These are phyloP conservation scores for Sclerurus mexicanus DNA, from an alignment of 2,113 vertebrate genomes.

Conservation along the genomic window DNA sequence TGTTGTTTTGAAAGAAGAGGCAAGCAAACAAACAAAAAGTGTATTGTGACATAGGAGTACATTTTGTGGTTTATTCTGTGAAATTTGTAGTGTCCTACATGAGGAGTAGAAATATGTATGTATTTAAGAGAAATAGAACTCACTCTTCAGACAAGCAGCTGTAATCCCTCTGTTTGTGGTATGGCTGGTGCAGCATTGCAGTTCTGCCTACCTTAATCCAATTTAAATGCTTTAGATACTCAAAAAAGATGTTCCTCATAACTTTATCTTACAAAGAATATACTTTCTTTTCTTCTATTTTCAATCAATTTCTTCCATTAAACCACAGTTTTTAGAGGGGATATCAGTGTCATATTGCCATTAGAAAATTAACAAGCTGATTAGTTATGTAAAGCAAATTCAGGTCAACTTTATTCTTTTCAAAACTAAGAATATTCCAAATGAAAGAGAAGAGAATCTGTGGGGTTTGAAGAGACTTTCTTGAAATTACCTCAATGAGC, in stretches of 20 bases:
- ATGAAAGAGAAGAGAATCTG: not conserved
- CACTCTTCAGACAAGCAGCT: not conserved
- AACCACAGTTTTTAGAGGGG: not conserved
- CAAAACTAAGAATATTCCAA: not conserved
- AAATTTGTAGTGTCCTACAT: not conserved
- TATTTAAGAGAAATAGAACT: not conserved
- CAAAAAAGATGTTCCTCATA: not conserved
- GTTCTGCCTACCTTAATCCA: not conserved
- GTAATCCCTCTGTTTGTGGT: not conserved
- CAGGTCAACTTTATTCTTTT: not conserved
- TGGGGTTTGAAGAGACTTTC: not conserved
- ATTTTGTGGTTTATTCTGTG: not conserved
- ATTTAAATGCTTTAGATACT: not conserved
- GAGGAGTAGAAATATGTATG: not conserved
- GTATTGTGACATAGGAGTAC: not conserved
- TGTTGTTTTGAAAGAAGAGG: not conserved
- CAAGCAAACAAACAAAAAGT: not conserved
- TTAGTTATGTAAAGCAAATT: not conserved
- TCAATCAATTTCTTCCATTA: not conserved
- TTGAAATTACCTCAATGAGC: not conserved
- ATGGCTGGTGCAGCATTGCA: not conserved
- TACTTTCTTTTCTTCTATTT: not conserved
- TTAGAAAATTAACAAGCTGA: not conserved
- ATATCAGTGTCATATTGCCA: not conserved
- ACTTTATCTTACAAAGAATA: not conserved